Base-by-base conservation (phyloP, 2,888 invertebrate genomes). In the Acleris holmiana region DNA sequence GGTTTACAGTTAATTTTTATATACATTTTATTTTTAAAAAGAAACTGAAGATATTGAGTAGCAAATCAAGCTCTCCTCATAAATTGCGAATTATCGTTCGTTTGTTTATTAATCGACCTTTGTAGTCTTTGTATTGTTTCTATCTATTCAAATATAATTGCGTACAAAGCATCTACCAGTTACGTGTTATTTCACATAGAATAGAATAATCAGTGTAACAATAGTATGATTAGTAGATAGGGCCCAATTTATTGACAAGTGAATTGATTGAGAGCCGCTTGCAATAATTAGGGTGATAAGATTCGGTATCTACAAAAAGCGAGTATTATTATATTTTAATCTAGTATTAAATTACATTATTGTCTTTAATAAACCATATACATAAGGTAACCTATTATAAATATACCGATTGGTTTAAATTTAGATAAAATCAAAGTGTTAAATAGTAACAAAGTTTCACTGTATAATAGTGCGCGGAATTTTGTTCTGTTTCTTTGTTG, bases 91-190 rank as follows among this genome's bases (percentile, higher is more conserved):
- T 44, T 44, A 44, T 44, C 44, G 54, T 23, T 17, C 23, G 23
- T 55, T 65, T 60, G 46, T 65, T 65, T 59, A 49, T 53, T 64
- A 25, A 6, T 29, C 54, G 63, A 56, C 68, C 70, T 69, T 70
- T 69, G 70, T 69, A 67, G 69, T 69, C 70, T 69, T 70, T 69
- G 70, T 69, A 67, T 70, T 69, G 69, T 68, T 68, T 68, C 63
- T 47, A 59, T 68, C 63, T 66, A 44, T 29, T 29, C 7, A 29
- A 29, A 55, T 35, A 35, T n/a, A n/a, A n/a, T n/a, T n/a, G 8
- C 35, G 18, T 49, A 58, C 41, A 53, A 48, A 41, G 8, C 47
- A n/a, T 19, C 25, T 19, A 48, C 8, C 4, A 19, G 0, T 48
- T 50, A 44, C 41, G 44, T 15, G 48, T 18, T 44, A 46, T 40